Conservation (phyloP, 1,140 invertebrate genomes). For the Apis laboriosa region DNA sequence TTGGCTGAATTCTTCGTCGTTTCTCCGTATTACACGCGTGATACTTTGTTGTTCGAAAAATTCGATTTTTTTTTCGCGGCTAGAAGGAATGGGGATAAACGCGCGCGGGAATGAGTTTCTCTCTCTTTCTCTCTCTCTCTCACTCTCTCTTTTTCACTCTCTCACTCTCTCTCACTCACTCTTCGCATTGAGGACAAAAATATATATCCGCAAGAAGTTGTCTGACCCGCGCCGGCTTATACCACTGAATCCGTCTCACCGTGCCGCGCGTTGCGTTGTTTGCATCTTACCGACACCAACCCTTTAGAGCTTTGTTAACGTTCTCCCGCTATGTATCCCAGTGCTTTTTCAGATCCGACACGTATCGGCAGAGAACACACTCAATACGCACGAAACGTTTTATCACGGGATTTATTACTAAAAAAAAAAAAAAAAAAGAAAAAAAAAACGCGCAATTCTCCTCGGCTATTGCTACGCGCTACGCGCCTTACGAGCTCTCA, state of each 20-base stretch:
- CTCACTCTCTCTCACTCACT: accelerated
- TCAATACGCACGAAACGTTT: slow-evolving; percentile 8
- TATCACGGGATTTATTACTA: slow-evolving; percentile 6
- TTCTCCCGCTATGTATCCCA: slow-evolving; percentile 47
- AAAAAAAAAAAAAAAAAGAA: too few relatives aligned
- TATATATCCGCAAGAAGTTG: background rate
- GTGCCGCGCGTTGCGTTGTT: slow-evolving; percentile 11
- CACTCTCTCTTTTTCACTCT: too few relatives aligned
- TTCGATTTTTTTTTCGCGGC: background rate
- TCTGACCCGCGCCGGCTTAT: background rate
- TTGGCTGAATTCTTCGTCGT: slow-evolving; percentile 14
- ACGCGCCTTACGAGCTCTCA: slow-evolving; percentile 50
- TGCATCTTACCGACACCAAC: slow-evolving; percentile 46
- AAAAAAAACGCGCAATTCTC: slow-evolving; percentile 11
- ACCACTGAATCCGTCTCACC: background rate
- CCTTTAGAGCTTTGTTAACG: slow-evolving; percentile 46
- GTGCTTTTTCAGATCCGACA: slow-evolving; percentile 38
- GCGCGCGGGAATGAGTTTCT: background rate
- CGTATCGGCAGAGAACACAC: background rate
- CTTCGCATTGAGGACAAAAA: background rate
- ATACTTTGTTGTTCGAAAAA: background rate
- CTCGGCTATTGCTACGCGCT: slow-evolving; percentile 59
- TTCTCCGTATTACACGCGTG: background rate
- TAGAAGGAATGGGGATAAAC: background rate
- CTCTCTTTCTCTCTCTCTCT: slow-evolving; percentile 3